Conservation (phyloP, 2,797 vertebrate genomes). For the Fratercula arctica region DNA sequence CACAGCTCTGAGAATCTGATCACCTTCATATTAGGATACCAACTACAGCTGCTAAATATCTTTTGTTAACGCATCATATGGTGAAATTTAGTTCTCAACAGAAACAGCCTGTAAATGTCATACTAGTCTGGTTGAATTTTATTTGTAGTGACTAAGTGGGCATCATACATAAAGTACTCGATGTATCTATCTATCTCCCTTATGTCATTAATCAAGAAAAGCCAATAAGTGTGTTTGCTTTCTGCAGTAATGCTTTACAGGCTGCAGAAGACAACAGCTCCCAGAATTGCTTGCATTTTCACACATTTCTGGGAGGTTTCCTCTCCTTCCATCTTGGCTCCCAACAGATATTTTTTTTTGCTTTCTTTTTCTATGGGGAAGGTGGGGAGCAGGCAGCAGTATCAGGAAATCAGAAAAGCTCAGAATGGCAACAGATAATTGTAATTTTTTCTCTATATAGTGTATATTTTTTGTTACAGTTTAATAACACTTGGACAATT, state of each 20-base stretch:
- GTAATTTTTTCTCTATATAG: neutral
- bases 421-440: neutral
- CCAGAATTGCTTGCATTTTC: neutral
- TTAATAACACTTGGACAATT: neutral
- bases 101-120: neutral
- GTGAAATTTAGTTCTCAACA: neutral
- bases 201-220: neutral
- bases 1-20: neutral
- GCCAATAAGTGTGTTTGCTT: neutral
- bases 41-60: neutral
- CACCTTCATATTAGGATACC: neutral
- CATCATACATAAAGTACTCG: neutral
- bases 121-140: neutral
- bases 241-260: neutral
- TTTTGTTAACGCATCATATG: neutral
- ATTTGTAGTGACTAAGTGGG: neutral
- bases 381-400: neutral
- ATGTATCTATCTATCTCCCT: neutral
- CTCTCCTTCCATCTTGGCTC: neutral
- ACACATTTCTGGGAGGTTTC: neutral
- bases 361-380: neutral
- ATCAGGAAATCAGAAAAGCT: neutral
- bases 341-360: neutral
- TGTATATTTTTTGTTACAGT: neutral
- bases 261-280: neutral